Conservation (phyloP, 2,113 vertebrate genomes). For the Picathartes gymnocephalus region DNA sequence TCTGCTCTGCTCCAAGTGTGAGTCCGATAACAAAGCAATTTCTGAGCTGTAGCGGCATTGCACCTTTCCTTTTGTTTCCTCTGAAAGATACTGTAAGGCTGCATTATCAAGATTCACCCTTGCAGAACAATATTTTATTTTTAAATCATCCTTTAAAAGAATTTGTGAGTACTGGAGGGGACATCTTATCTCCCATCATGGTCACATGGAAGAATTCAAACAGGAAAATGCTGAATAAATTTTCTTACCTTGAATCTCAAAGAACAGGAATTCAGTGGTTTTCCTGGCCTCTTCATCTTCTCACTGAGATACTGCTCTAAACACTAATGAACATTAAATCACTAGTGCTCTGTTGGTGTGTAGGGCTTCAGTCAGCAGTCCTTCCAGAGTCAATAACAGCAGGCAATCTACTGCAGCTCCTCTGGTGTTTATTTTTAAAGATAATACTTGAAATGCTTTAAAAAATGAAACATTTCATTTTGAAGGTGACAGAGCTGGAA, state of each 20-base stretch:
- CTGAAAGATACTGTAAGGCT: slow-evolving; percentile 5
- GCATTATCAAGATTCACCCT: slow-evolving; percentile 14
- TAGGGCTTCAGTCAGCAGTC: slow-evolving; percentile 13
- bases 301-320: slow-evolving; percentile 25
- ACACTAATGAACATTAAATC: slow-evolving; percentile 53
- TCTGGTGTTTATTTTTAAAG: slow-evolving; percentile 51
- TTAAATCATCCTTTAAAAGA: slow-evolving; percentile 17
- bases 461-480: slow-evolving; percentile 10
- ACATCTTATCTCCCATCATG: neutral
- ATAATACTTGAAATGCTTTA: neutral
- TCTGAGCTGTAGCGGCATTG: slow-evolving; percentile 13
- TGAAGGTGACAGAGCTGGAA: neutral
- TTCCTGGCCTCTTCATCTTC: slow-evolving; percentile 49
- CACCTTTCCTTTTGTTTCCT: slow-evolving; percentile 49
- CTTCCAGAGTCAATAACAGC: slow-evolving; percentile 42
- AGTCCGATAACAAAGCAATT: slow-evolving; percentile 61
- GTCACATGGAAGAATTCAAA: neutral
- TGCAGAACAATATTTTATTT: neutral
- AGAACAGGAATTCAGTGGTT: slow-evolving; percentile 27
- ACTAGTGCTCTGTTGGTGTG: slow-evolving; percentile 1
- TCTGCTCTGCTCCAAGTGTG: neutral
- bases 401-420: slow-evolving; percentile 2
- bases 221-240: neutral
- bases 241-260: neutral
- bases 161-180: neutral